These are phyloP conservation scores for Gerris buenoi DNA, from an alignment of 1,140 invertebrate species.

Conservation along the genomic window DNA sequence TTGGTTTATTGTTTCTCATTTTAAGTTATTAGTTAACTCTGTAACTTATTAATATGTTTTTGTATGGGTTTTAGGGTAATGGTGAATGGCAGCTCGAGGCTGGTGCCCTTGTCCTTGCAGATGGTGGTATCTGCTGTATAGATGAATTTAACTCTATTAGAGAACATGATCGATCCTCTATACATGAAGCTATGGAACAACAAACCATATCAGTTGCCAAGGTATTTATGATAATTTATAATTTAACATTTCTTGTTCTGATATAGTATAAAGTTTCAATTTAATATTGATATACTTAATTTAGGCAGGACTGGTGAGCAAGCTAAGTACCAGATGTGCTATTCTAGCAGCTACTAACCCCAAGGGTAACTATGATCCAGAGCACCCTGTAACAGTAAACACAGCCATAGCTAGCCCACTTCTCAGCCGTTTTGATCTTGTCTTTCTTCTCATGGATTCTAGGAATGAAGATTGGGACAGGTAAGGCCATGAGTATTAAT, in stretches of 20 bases:
- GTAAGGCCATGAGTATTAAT: too few relatives aligned
- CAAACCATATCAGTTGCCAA: conserved; percentile 80
- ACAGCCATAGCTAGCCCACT: conserved; percentile 70
- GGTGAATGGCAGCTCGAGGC: conserved; percentile 80
- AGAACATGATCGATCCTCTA: conserved; percentile 62
- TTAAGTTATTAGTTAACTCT: too few relatives aligned
- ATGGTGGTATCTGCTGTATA: conserved; percentile 82
- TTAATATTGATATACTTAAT: too few relatives aligned
- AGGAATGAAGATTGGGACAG: conserved; percentile 67
- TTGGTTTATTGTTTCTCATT: conserved; percentile 2
- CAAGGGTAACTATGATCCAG: conserved; percentile 49
- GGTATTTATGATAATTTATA: too few relatives aligned
- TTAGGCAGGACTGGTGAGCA: conserved; percentile 76
- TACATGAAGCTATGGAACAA: conserved; percentile 91
- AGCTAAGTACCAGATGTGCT: conserved; percentile 64
- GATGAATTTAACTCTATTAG: conserved; percentile 78
- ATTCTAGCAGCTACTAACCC: conserved; percentile 82
- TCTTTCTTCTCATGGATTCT: conserved; percentile 62
- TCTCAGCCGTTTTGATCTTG: conserved; percentile 78
- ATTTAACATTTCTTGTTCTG: too few relatives aligned
- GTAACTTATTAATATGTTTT: too few relatives aligned
- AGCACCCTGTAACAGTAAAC: conserved; percentile 52
- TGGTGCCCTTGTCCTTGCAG: conserved; percentile 63
- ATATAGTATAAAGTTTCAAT: conserved; percentile 3
- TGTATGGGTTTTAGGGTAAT: too few relatives aligned